Conservation (phyloP, 2,113 vertebrate species). For the Hystrix brachyura region DNA sequence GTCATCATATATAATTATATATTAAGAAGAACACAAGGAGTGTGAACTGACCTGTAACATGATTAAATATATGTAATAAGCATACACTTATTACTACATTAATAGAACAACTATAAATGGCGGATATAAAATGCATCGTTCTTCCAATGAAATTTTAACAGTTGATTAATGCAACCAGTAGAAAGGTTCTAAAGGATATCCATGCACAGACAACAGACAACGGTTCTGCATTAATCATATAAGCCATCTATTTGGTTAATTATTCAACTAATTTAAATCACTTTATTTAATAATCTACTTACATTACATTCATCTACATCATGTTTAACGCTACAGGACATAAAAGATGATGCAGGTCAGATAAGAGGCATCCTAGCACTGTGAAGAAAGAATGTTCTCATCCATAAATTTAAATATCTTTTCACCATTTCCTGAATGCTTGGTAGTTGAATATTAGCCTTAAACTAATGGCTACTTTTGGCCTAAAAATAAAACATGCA, state of each 20-base stretch:
- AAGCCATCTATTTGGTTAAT: not conserved
- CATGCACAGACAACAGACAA: not conserved
- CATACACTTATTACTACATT: not conserved
- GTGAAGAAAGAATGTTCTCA: not conserved
- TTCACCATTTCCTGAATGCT: not conserved
- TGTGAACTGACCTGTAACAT: not conserved
- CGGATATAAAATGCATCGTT: not conserved
- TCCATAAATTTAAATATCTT: not conserved
- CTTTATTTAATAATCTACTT: not conserved
- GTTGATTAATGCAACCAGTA: not conserved
- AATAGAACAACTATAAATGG: not conserved
- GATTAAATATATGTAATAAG: not conserved
- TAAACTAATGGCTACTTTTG: not conserved
- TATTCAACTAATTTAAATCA: conserved; percentile 16
- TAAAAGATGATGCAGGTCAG: not conserved
- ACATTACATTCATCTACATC: not conserved
- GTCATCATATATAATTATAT: not conserved
- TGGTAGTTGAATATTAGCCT: not conserved
- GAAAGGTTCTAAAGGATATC: conserved; percentile 14
- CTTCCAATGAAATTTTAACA: not conserved
- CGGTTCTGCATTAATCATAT: not conserved
- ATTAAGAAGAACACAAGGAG: not conserved
- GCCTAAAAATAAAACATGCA: not conserved
- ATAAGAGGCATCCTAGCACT: not conserved
- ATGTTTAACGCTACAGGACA: not conserved